Base-by-base conservation (phyloP, 1,140 invertebrate species). In the Drosophila fuyamai region DNA sequence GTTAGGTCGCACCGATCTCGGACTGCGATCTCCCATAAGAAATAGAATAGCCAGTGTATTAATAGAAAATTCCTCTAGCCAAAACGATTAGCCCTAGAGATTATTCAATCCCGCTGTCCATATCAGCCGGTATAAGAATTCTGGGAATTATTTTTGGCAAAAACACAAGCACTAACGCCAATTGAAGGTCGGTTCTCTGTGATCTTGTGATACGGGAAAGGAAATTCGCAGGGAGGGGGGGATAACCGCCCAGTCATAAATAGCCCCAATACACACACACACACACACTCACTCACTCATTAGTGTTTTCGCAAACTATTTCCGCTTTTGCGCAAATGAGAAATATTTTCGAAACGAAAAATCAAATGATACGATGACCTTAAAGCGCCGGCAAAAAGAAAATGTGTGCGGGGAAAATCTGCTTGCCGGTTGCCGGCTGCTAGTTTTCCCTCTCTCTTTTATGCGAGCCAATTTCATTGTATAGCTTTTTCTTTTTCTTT, bases 311-410 rank as follows among this genome's bases (percentile, higher is more conserved):
- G 75, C 67, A 62, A 86, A 89, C 83, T 88, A 88, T 88, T 88
- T 88, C 83, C 83, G 83, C 83, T 83, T 89, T 88, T 73, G 75
- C 68, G 75, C 72, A 83, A 76, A 81, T 48, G 40, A 43, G 41
- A 76, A 50, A 66, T 66, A 75, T 48, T 59, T 35, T 51, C 29
- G 29, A 14, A 27, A 29, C 29, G 29, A 14, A 48, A 47, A 59
- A 55, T 36, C 50, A 75, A 57, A 56, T 53, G 23, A 68, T 67
- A 61, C 50, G 27, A 65, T 40, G 68, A 54, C 70, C 76, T 57
- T 70, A 76, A 80, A 65, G 72, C 73, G 78, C 78, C 78, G 63
- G 71, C 59, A 6, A 40, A 40, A 40, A 38, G 13, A 47, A 46
- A 65, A 41, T 23, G 16, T n/a, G 36, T 32, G 29, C 8, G 41